Evolutionary conservation across 2,797 vertebrate genomes (phyloP), one percentile per base, ranked within the genome.

Genomic region (Fratercula arctica): DNA sequence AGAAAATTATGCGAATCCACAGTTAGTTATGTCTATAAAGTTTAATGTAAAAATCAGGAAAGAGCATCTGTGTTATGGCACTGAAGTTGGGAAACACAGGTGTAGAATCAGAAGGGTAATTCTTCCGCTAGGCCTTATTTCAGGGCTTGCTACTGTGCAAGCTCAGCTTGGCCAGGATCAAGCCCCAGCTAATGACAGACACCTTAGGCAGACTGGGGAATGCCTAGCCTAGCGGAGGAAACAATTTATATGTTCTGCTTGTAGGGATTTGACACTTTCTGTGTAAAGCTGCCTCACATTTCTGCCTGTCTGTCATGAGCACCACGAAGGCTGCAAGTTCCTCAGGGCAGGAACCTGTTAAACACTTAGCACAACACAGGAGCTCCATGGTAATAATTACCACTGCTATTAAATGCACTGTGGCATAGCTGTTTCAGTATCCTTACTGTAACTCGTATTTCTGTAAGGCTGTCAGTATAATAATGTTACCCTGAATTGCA

Each of bases 311-410:
- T 97, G 95, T 96, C 95, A 96, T 31, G 45, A 96, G 86, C 74
- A 94, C 92, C 83, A 92, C 9, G 78, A 92, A 80, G 45, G 73
- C 89, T 91, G 66, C 50, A 59, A 96, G 94, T 26, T 95, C 96
- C 92, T 93, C 57, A 61, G 89, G 96, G 96, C 93, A 97, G 76
- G 57, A 96, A 93, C 87, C 94, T 94, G 94, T 93, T 96, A 95
- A 93, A 81, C 94, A 89, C 85, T 93, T 93, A 94, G 85, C 87
- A 81, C 85, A 93, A 95, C 95, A 93, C 82, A 90, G 85, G 85
- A 90, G 77, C 79, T 90, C 91, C 73, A 33, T 51, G 69, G 89
- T 75, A 93, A 81, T 96, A 96, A 97, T 97, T 95, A 92, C 92
- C 81, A 70, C 29, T 74, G 73, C 87, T 96, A 81, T 91, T 95